phyloP scores from a whole-genome alignment of 2,888 invertebrate genomes.

The Carpatolechia fugitivella region DNA sequence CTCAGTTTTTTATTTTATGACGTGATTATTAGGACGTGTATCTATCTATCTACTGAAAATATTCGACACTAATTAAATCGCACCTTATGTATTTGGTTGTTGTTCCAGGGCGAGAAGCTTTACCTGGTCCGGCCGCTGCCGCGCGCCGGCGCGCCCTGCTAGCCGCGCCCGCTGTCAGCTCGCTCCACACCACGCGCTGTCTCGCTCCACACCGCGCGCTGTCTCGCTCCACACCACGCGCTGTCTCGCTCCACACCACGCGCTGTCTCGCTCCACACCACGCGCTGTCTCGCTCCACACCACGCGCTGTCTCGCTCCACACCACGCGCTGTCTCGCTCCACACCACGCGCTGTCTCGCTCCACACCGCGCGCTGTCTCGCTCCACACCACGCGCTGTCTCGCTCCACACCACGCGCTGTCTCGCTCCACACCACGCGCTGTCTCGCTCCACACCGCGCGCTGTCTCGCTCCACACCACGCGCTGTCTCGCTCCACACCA shows the following conservation, averaged over 20 bases:
- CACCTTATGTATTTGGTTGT: too few relatives aligned
- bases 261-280: neutral
- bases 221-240: neutral
- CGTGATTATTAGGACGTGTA: too few relatives aligned
- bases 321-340: neutral
- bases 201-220: neutral
- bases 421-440: too few relatives aligned
- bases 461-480: too few relatives aligned
- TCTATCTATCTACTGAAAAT: too few relatives aligned
- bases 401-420: too few relatives aligned
- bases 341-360: neutral
- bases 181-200: neutral
- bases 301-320: neutral
- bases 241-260: neutral
- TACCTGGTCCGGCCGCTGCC: constrained; percentile 97
- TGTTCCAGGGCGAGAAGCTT: constrained; percentile 89
- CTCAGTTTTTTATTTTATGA: too few relatives aligned
- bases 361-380: too few relatives aligned
- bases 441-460: too few relatives aligned
- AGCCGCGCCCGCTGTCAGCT: constrained; percentile 27
- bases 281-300: neutral
- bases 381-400: too few relatives aligned
- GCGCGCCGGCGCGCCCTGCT: constrained; percentile 44
- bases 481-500: too few relatives aligned
- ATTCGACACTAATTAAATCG: too few relatives aligned